phyloP scores from a whole-genome alignment of 2,888 invertebrate species.

The Netelia fuscicornis region DNA sequence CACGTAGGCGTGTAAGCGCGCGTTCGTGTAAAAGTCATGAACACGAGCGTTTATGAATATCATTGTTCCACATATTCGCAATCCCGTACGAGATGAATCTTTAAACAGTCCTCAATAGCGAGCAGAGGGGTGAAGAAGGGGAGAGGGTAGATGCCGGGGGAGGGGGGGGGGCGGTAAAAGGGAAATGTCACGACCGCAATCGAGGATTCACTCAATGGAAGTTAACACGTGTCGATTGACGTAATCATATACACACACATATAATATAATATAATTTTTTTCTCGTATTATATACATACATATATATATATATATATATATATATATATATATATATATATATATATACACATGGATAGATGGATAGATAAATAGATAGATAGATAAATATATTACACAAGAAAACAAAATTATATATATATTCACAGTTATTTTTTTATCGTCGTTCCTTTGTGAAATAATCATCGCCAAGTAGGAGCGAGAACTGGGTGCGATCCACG shows the following conservation, averaged over 20 bases:
- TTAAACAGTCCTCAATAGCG: neutral
- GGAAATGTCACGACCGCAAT: conserved; percentile 44
- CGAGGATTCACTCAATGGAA: conserved; percentile 33
- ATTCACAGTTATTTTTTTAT: neutral
- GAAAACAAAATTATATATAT: neutral
- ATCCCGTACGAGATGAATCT: conserved; percentile 22
- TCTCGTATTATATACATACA: neutral
- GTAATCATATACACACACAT: conserved; percentile 11
- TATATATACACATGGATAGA: neutral
- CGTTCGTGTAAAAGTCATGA: conserved; percentile 30
- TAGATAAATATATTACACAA: neutral
- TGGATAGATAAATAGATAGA: too few relatives aligned
- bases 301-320: neutral
- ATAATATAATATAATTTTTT: too few relatives aligned
- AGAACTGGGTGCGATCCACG: neutral
- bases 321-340: neutral
- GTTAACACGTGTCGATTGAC: conserved; percentile 26
- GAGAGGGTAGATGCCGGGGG: too few relatives aligned
- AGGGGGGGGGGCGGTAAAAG: neutral
- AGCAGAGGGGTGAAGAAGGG: neutral
- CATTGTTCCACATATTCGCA: conserved; percentile 45
- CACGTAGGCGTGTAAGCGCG: conserved; percentile 26
- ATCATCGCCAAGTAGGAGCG: neutral
- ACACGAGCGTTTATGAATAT: conserved; percentile 44
- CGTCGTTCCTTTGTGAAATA: neutral